Conservation (phyloP, 2,797 vertebrate genomes). For the Esox lucius region DNA sequence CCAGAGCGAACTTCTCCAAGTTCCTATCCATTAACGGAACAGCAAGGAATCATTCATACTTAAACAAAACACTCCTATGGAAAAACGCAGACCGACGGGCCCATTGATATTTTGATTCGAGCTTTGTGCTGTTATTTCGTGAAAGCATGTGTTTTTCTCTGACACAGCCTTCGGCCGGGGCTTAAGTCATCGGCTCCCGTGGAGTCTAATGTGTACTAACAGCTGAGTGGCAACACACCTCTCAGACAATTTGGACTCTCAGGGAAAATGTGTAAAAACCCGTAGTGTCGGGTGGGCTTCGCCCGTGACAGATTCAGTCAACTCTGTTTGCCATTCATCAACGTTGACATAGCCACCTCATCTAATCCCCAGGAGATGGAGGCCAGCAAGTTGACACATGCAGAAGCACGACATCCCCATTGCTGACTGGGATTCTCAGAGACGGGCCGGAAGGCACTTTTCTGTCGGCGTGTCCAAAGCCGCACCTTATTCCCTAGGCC, state of each 20-base stretch:
- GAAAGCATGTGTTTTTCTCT: not conserved
- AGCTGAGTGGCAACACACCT: not conserved
- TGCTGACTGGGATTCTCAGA: not conserved
- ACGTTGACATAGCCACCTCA: not conserved
- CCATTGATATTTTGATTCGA: not conserved
- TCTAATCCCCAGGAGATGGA: not conserved
- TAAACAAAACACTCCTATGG: not conserved
- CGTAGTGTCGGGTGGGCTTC: not conserved
- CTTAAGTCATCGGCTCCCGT: not conserved
- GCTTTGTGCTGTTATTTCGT: not conserved
- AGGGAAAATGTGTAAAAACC: not conserved
- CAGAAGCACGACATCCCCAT: not conserved
- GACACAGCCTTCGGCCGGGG: not conserved
- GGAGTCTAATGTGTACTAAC: not conserved
- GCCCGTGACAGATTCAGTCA: not conserved
- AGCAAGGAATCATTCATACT: not conserved
- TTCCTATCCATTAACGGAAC: not conserved
- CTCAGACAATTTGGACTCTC: not conserved
- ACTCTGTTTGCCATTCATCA: not conserved
- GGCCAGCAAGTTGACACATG: not conserved
- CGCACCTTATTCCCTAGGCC: not conserved
- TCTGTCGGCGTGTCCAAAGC: too few relatives aligned
- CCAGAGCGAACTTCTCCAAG: not conserved
- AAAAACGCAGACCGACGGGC: not conserved
- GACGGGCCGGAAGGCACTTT: not conserved